Evolutionary conservation across 2,113 vertebrate species (phyloP).

Genomic region (Labeo catla): DNA sequence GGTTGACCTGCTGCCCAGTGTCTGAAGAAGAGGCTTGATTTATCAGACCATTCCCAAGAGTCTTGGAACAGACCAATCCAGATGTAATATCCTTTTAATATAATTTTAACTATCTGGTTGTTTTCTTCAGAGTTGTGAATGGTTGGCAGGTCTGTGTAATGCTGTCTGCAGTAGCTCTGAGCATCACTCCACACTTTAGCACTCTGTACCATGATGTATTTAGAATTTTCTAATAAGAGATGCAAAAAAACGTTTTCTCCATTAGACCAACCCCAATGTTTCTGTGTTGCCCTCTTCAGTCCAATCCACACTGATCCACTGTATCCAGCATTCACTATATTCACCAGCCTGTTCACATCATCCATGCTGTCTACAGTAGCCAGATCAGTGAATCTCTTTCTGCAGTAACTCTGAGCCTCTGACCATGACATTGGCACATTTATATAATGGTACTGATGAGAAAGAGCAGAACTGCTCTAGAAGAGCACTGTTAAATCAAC

Average conservation of each 20-base stretch:
- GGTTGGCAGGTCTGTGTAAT: too few relatives aligned
- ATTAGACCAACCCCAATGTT: constrained; percentile 40
- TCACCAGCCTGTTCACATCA: too few relatives aligned
- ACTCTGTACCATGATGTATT: neutral
- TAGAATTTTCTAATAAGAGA: neutral
- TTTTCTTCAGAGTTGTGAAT: too few relatives aligned
- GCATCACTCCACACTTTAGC: neutral
- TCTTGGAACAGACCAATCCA: constrained; percentile 46
- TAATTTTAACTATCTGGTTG: neutral
- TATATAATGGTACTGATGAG: too few relatives aligned
- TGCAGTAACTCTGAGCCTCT: too few relatives aligned
- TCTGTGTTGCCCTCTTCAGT: neutral
- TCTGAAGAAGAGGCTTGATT: neutral
- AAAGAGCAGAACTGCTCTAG: neutral
- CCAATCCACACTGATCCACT: too few relatives aligned
- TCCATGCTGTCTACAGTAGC: too few relatives aligned
- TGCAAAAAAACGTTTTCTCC: neutral
- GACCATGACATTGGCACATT: too few relatives aligned
- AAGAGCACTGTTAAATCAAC: constrained; percentile 1
- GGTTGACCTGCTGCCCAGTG: constrained; percentile 25
- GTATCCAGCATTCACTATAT: too few relatives aligned
- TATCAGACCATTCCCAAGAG: constrained; percentile 47
- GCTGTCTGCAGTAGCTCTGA: too few relatives aligned
- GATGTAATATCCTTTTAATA: neutral
- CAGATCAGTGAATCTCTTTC: too few relatives aligned